phyloP scores from a whole-genome alignment of 2,113 vertebrate species.

The Progne subis region DNA sequence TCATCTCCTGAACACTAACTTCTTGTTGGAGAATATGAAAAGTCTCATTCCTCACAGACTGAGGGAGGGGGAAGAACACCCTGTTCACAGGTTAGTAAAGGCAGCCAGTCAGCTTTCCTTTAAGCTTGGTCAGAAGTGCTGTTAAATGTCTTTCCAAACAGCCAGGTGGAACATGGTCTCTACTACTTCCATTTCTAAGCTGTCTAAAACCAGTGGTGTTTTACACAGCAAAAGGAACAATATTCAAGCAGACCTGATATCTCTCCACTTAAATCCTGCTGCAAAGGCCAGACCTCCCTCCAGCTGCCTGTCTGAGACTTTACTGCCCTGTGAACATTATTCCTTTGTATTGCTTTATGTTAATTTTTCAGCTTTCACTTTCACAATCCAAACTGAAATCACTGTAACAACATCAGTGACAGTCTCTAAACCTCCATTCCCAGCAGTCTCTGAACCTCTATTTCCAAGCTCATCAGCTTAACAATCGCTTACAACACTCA shows the following conservation, averaged over 20 bases:
- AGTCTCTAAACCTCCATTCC: background rate
- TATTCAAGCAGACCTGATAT: conserved; percentile 32
- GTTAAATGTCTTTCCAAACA: background rate
- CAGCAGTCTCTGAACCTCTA: background rate
- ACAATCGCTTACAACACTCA: background rate
- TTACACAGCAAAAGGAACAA: background rate
- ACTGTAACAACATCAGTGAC: background rate
- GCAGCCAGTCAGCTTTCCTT: background rate
- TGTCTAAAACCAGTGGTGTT: background rate
- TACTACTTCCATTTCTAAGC: background rate
- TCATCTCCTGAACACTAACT: background rate
- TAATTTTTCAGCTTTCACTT: background rate
- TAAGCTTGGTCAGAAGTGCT: background rate
- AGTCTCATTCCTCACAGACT: background rate
- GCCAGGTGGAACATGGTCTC: background rate
- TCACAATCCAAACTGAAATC: background rate
- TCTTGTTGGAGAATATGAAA: background rate
- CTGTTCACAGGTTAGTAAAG: background rate
- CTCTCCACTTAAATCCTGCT: background rate
- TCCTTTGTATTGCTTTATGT: background rate
- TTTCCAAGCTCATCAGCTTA: background rate
- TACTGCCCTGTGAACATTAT: background rate
- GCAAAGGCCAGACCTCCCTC: too few species aligned
- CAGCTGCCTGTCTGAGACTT: background rate
- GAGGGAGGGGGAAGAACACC: background rate